Evolutionary conservation across 1,140 invertebrate genomes (phyloP), one percentile per base, ranked within the genome.

Genomic region (Eubasilissa regina): DNA sequence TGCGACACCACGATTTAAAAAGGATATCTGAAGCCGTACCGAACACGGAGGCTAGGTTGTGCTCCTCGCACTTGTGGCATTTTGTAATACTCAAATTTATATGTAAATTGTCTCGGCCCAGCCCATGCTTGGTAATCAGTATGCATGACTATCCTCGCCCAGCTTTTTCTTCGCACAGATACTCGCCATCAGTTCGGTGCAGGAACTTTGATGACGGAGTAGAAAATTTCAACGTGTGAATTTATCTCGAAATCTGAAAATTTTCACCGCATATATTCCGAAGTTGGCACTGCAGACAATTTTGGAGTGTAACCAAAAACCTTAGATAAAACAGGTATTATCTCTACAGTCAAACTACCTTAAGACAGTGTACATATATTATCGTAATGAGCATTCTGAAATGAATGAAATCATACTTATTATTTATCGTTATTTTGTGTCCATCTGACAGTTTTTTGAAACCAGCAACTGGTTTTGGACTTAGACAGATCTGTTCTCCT

Each of bases 21-120:
- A 35, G 25, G 25, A 35, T 6, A 35, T 35, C 25, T 35, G 25
- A 6, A 35, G 25, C 25, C 25, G 25, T 6, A 6, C 25, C 25
- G 6, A 3, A 3, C 48, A 51, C 11, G 48, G 48, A 8, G 48
- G 48, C 48, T 8, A 1, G 48, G 11, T 51, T n/a, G 9, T 8
- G 48, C n/a, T 51, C 48, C 48, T 15, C 11, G 48, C 48, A 51
- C 48, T 51, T 51, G 48, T 44, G 44, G 47, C 53, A 15, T 35
- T 43, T 72, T 72, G 58, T 76, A 80, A 80, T 80, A 76, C 53
- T 80, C 64, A 43, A 62, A 80, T 80, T 80, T 80, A 56, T 68
- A 80, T 80, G 79, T 74, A 80, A 80, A 80, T 80, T 80, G 73
- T 80, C 35, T 74, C 66, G 48, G 64, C 43, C 79, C 43, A 51